Evolutionary conservation across 2,113 vertebrate genomes (phyloP).

Genomic region (Phaethon lepturus): DNA sequence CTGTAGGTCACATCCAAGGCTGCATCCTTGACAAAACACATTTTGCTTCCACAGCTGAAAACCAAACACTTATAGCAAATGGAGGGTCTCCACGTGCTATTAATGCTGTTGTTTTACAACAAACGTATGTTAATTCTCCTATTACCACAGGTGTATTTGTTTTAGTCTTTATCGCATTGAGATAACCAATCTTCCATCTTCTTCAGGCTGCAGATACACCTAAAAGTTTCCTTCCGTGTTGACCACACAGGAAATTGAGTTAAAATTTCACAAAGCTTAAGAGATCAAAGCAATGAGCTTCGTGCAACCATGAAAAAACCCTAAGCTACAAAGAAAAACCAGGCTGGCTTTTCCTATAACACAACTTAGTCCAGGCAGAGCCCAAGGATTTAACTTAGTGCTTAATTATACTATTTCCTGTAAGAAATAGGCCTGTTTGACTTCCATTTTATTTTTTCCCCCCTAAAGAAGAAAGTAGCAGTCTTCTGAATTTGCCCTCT

Average conservation of each 20-base stretch:
- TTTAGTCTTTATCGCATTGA: neutral
- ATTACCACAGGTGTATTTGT: neutral
- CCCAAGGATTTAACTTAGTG: neutral
- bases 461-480: neutral
- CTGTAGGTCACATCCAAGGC: fast-evolving
- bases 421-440: neutral
- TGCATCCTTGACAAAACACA: neutral
- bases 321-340: neutral
- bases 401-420: neutral
- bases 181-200: neutral
- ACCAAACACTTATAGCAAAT: neutral
- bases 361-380: neutral
- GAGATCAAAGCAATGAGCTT: neutral
- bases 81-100: neutral
- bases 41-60: neutral
- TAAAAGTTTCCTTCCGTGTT: neutral
- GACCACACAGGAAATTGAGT: neutral
- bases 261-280: neutral
- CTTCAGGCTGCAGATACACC: neutral
- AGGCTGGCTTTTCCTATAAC: neutral
- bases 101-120: neutral
- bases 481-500: neutral
- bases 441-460: neutral
- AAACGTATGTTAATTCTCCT: neutral
- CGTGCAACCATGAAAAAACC: neutral